Base-by-base conservation (phyloP, 2,113 vertebrate genomes). In the Antechinus stuartii region DNA sequence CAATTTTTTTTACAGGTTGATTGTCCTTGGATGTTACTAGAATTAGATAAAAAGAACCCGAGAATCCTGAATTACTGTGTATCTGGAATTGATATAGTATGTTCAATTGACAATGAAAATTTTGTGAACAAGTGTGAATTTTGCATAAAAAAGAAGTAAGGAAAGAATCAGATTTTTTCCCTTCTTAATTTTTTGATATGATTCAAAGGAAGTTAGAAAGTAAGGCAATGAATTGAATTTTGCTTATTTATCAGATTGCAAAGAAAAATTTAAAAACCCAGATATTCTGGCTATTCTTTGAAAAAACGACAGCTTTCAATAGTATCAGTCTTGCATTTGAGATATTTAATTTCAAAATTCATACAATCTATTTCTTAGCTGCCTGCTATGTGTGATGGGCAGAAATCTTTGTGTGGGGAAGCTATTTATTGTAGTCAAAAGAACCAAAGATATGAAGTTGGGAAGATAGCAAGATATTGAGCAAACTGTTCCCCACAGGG, bases 11-110 rank as follows among this genome's bases (percentile, higher is more conserved):
- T 42, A 23, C 35, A 84, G 68, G 23, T 84, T 84, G 16, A 84
- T 6, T 84, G 68, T 42, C 0, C 0, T 23, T 42, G 19, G n/a
- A 2, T 84, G 7, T 8, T 84, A 22, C 22, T 0, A 42, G n/a
- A 5, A 84, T 0, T 84, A 42, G 8, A 42, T 0, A 1, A 22
- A 2, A 5, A 11, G 22, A 2, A 22, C 19, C 1, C 8, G 16
- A 42, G 19, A 42, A n/a, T 84, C 35, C 6, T 8, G 35, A 23
- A 2, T 2, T 84, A 84, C 22, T 84, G 68, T 5, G 0, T 42
- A 2, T 5, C 7, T 22, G 7, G n/a, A 42, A 0, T 2, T 84
- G 19, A 42, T 2, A n/a, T 3, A 84, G 7, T 84, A 22, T 84
- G 68, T 84, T 19, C n/a, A 84, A 1, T 16, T 23, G 2, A 84